These are phyloP conservation scores for Colinus virginianus DNA, from an alignment of 2,113 vertebrate species.

Conservation along the genomic window DNA sequence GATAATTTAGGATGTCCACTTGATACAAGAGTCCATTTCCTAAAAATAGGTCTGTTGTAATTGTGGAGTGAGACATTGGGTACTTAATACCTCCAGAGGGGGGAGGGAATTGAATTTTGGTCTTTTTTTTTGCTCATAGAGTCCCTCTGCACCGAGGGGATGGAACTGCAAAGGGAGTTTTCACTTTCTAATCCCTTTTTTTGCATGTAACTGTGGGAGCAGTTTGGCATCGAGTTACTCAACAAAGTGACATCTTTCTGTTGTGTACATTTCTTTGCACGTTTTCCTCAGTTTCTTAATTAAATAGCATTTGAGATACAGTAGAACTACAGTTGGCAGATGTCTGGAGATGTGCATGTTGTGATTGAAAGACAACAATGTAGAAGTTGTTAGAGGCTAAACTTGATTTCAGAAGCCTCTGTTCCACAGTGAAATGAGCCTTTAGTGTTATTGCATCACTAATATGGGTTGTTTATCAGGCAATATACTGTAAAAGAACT, in stretches of 20 bases:
- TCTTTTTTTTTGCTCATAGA: too few species aligned
- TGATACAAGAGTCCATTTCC: neutral
- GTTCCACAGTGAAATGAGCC: neutral
- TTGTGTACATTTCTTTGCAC: neutral
- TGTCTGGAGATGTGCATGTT: neutral
- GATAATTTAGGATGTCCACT: neutral
- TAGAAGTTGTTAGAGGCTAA: neutral
- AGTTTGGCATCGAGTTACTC: neutral
- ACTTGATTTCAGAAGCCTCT: neutral
- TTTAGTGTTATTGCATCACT: neutral
- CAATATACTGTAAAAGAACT: neutral
- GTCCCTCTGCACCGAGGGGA: neutral
- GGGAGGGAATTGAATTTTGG: neutral
- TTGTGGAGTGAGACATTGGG: neutral
- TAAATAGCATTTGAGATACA: constrained; percentile 9
- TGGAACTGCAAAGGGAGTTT: neutral
- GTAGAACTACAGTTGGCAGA: neutral
- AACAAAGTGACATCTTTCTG: neutral
- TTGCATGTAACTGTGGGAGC: neutral
- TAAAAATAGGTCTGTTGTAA: constrained; percentile 60
- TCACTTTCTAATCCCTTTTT: neutral
- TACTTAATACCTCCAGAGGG: neutral
- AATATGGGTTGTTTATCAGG: neutral
- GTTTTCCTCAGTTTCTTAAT: neutral
- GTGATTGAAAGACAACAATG: neutral